These are phyloP conservation scores for Indri indri DNA, from an alignment of 2,113 vertebrate species.

Conservation along the genomic window DNA sequence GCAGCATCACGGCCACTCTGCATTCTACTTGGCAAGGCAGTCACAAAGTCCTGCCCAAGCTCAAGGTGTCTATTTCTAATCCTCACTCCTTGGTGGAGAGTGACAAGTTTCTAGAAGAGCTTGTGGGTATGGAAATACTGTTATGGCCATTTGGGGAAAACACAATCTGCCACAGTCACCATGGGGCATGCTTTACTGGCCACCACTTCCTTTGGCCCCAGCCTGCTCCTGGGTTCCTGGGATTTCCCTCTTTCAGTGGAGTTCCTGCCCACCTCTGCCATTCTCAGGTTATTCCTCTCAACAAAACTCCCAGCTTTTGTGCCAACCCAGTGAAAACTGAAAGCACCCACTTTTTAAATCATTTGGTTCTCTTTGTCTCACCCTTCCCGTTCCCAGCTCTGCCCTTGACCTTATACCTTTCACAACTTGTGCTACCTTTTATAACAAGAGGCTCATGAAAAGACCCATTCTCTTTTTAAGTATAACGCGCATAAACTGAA, in stretches of 20 bases:
- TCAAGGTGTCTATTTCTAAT: not conserved
- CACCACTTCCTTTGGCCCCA: not conserved
- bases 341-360: not conserved
- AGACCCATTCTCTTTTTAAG: not conserved
- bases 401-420: not conserved
- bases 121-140: no score
- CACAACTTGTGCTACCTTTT: not conserved
- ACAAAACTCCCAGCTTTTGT: not conserved
- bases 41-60: not conserved
- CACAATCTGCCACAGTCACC: rapidly evolving
- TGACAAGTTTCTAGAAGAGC: not conserved
- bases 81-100: not conserved
- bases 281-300: not conserved
- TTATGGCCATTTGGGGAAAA: not conserved
- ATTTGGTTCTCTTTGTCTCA: not conserved
- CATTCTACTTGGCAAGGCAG: not conserved
- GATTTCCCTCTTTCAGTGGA: not conserved
- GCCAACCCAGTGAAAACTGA: not conserved
- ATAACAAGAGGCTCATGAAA: not conserved
- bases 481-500: not conserved
- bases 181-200: not conserved
- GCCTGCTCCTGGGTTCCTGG: not conserved
- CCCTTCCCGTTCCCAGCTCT: not conserved
- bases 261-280: not conserved
- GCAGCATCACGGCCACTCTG: no score